Base-by-base conservation (phyloP, 2,113 vertebrate genomes). In the Lepisosteus osseus region DNA sequence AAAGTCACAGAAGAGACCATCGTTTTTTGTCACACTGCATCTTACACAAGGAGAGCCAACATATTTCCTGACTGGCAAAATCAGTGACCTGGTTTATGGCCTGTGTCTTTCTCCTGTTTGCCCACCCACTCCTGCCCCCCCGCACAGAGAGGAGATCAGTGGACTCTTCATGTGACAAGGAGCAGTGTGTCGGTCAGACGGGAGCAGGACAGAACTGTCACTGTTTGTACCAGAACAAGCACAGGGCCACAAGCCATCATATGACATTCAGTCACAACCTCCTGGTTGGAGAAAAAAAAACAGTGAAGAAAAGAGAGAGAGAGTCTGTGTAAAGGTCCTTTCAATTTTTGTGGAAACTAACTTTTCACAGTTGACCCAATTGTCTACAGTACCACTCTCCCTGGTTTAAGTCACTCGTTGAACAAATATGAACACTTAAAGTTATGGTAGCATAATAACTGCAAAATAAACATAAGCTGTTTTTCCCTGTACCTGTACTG, bases 131-230 rank as follows among this genome's bases (percentile, higher is more conserved):
- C 3, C 11, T 71, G 13, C n/a, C 42, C 61, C 41, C 11, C 6
- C 17, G 62, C 59, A 65, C 17, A 17, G 14, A 12, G 54, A 92
- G 92, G 89, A 93, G 87, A 89, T 90, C 90, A 91, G 87, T 91
- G 86, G 84, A 87, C 91, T 92, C 68, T 92, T 90, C 95, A 96
- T 97, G 95, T 97, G 96, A 97, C 93, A 93, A 81, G 86, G 75
- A 77, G 86, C 87, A 86, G 92, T 84, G 92, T 94, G 95, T 91
- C 89, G 91, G 90, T 96, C 93, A 95, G 93, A 93, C 91, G 91
- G 91, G 79, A 29, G 88, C 81, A 89, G 92, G 92, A 97, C 94
- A 96, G 94, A 95, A 95, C 90, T 97, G 95, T 94, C 92, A 91
- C 95, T 97, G 95, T 97, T 97, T 92, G 93, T 87, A 79, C 82